Base-by-base conservation (phyloP, 1,140 invertebrate species). In the Lordiphosa clarofinis region DNA sequence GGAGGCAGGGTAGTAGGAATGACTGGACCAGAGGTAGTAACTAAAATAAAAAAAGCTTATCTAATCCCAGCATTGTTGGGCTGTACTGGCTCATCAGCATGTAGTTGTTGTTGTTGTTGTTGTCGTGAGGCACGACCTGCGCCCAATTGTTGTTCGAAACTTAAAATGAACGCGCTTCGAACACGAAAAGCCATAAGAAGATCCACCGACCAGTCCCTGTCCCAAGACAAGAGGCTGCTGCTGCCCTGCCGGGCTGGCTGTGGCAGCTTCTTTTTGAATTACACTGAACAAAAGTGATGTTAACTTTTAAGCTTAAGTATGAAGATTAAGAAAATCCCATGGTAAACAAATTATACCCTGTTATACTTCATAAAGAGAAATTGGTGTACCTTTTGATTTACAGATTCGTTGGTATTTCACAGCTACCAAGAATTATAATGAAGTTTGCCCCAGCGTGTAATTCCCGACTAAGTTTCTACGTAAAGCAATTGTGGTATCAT, bases 81-180 rank as follows among this genome's bases (percentile, higher is more conserved):
- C 42, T 65, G 49, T 40, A 40, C 59, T 24, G 46, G 13, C 24
- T 43, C 37, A 48, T 57, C 33, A 46, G 52, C 55, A 28, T 38
- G 55, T 46, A 46, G 37, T 43, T 38, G 56, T 33, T 43, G 49
- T 19, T 56, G 58, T 21, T 67, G 65, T 47, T 39, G 54, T 52
- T 76, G 78, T 82, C 76, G 78, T 82, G 78, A 68, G 57, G 74
- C 78, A 84, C 78, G 78, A 84, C 78, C 78, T 82, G 75, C 66
- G 76, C 72, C 76, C 76, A 82, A 82, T 82, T 82, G 76, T 82
- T 82, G 75, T 81, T 66, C 70, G 53, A 75, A 75, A 68, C 63
- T 31, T 33, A 82, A 79, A 82, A 82, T 76, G 76, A 82, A 82
- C 71, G 76, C 72, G 78, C 76, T 70, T 86, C 73, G 78, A 78